A percentile compares a stretch with the other conserved stretches of the same genome.
Conservation (phyloP, 2,113 vertebrate species). For the Myodes glareolus region DNA sequence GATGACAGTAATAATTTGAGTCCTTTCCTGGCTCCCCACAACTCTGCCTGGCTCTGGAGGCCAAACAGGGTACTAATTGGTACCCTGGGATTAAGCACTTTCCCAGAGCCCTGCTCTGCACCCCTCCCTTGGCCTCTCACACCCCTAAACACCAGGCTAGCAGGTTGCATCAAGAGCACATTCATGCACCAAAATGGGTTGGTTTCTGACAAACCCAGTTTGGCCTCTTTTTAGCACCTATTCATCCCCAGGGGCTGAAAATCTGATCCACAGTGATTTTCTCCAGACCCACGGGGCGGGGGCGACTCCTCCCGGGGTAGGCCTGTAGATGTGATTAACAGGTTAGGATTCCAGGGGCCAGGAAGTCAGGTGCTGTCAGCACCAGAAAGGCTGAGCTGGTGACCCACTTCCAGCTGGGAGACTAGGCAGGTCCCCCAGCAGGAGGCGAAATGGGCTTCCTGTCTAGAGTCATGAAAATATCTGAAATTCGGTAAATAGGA, state of each 20-base stretch:
- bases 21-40: neutral
- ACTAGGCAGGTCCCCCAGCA: neutral
- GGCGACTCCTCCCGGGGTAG: neutral
- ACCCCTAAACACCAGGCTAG: neutral
- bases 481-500: neutral
- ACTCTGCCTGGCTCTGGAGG: constrained; percentile 28
- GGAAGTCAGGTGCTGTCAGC: constrained; percentile 14
- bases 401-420: neutral
- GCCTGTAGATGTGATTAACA: constrained; percentile 72
- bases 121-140: neutral
- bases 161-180: neutral
- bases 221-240: constrained; percentile 80
- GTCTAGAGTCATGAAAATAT: neutral
- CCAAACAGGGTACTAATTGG: constrained; percentile 57
- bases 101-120: constrained; percentile 54
- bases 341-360: constrained; percentile 12
- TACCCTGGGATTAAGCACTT: constrained; percentile 68
- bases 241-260: constrained; percentile 66
- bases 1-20: neutral
- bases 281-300: constrained; percentile 59
- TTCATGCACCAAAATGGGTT: constrained; percentile 71
- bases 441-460: neutral
- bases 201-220: constrained; percentile 71
- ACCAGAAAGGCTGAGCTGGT: neutral
- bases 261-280: constrained; percentile 72